A percentile compares a stretch with the other conserved stretches of the same genome.
These are phyloP conservation scores for Gymnopithys bicolor DNA, from an alignment of 2,797 vertebrate genomes.

Conservation along the genomic window DNA sequence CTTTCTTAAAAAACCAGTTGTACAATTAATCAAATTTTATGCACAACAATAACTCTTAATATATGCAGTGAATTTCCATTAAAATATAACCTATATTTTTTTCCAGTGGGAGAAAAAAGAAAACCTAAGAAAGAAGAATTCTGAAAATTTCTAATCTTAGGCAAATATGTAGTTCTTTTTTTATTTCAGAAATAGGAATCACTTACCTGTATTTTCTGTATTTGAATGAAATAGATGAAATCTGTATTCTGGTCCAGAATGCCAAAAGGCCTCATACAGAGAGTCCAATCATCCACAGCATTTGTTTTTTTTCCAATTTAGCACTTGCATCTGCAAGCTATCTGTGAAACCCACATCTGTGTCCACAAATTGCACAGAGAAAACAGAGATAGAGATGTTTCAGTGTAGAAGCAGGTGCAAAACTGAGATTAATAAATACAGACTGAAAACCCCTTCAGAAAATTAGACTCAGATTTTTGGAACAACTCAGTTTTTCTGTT, in stretches of 20 bases:
- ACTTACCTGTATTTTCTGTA: neutral
- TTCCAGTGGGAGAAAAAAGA: neutral
- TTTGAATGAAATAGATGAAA: conserved; percentile 1
- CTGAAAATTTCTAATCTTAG: neutral
- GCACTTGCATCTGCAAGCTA: conserved; percentile 1
- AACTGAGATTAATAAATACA: conserved; percentile 7
- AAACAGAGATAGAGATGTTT: conserved; percentile 4
- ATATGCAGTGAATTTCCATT: neutral
- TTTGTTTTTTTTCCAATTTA: conserved; percentile 35
- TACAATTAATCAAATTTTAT: neutral
- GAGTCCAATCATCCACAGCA: neutral
- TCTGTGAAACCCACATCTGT: conserved; percentile 32
- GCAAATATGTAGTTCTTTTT: neutral
- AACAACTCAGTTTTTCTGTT: neutral
- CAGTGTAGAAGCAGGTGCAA: conserved; percentile 49
- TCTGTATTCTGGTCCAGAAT: neutral
- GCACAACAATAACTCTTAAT: neutral
- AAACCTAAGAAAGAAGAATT: neutral
- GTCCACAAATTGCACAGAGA: conserved; percentile 11
- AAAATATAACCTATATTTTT: neutral
- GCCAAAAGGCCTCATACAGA: neutral
- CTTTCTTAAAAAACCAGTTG: neutral
- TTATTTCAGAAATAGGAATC: neutral
- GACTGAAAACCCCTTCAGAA: neutral
- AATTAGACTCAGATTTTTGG: conserved; percentile 11